phyloP scores from a whole-genome alignment of 2,113 vertebrate genomes.

The Sorex araneus region DNA sequence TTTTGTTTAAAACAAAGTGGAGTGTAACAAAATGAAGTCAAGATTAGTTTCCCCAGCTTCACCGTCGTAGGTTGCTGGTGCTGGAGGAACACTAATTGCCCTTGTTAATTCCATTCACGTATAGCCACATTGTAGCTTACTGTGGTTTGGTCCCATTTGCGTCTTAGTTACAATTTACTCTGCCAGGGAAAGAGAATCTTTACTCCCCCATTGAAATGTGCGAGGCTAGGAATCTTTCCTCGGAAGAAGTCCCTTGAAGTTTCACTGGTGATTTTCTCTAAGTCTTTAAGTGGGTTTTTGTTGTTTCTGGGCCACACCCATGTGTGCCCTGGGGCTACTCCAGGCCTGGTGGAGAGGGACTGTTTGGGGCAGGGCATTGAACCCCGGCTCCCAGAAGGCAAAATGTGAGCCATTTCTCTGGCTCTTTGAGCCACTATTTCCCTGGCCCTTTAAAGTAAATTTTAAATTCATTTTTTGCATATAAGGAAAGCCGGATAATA shows the following conservation, averaged over 20 bases:
- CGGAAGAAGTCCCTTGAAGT: not conserved
- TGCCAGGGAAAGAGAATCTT: slow-evolving; percentile 39
- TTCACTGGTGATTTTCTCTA: slow-evolving; percentile 54
- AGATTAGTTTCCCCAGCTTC: not conserved
- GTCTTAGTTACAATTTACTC: not conserved
- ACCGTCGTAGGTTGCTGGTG: not conserved
- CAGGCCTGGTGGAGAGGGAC: too few relatives aligned
- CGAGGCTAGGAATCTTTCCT: not conserved
- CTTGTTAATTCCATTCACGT: not conserved
- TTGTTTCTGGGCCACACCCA: not conserved
- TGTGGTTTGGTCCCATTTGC: not conserved
- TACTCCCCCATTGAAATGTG: not conserved
- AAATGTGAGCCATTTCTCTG: too few relatives aligned
- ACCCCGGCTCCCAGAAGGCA: too few relatives aligned
- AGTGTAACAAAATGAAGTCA: slow-evolving; percentile 8
- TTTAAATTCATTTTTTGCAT: slow-evolving; percentile 25
- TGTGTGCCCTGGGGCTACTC: too few relatives aligned
- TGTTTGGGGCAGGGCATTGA: too few relatives aligned
- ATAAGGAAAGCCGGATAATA: slow-evolving; percentile 21
- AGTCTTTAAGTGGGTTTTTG: slow-evolving; percentile 38
- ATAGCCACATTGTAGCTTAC: not conserved
- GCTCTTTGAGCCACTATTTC: too few relatives aligned
- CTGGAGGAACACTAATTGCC: not conserved
- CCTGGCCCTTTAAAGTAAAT: slow-evolving; percentile 16
- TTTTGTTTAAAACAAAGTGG: slow-evolving; percentile 58